phyloP scores from a whole-genome alignment of 2,888 invertebrate species.

The Ametastegia equiseti region DNA sequence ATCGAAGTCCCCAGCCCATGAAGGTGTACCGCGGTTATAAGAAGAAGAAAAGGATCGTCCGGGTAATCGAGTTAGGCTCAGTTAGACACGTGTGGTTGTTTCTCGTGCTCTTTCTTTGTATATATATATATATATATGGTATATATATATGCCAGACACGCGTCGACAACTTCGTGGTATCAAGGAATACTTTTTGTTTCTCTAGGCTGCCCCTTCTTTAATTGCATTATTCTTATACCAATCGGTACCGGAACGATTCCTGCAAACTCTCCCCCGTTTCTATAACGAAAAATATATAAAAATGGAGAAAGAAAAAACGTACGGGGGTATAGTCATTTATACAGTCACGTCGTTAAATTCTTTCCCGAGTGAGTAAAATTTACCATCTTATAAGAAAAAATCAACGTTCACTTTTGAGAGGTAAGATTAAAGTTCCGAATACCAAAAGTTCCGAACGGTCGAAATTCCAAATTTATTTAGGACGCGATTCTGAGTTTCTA shows the following conservation, averaged over 20 bases:
- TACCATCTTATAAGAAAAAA: too few relatives aligned
- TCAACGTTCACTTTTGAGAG: too few relatives aligned
- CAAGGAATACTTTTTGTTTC: constrained; percentile 24
- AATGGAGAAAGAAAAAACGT: too few relatives aligned
- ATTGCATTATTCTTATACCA: constrained; percentile 6
- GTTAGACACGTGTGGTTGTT: constrained; percentile 43
- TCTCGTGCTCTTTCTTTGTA: constrained; percentile 3
- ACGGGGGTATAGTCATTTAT: too few relatives aligned
- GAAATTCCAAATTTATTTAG: too few relatives aligned
- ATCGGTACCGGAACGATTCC: constrained; percentile 22
- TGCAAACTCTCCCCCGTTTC: neutral
- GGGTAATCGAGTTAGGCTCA: constrained; percentile 40
- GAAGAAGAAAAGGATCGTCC: neutral
- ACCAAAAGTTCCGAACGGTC: too few relatives aligned
- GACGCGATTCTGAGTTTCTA: too few relatives aligned
- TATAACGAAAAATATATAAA: neutral
- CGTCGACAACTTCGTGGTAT: constrained; percentile 36
- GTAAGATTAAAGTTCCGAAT: too few relatives aligned
- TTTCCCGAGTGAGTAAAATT: too few relatives aligned
- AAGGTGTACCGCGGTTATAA: neutral
- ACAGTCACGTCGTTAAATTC: too few relatives aligned
- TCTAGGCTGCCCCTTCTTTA: neutral
- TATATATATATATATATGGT: too few relatives aligned
- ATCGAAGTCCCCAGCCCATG: constrained; percentile 6
- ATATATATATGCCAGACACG: constrained; percentile 40